phyloP scores from a whole-genome alignment of 2,888 invertebrate species.

The Pseudoips prasinana region DNA sequence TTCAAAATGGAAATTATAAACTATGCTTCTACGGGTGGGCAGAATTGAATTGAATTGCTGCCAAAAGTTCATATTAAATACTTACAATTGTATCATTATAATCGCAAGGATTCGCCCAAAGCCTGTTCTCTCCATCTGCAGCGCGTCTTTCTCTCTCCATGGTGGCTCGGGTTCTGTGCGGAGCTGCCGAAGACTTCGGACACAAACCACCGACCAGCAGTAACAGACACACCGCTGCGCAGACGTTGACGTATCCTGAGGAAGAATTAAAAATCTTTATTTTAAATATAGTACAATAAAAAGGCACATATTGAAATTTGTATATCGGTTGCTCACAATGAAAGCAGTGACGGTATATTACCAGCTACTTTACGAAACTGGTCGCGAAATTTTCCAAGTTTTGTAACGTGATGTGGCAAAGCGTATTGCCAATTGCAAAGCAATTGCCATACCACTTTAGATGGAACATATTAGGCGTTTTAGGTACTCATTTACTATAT shows the following conservation, averaged over 20 bases:
- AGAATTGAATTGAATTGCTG: too few relatives aligned
- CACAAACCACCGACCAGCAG: conserved; percentile 65
- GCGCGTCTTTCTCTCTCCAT: conserved; percentile 58
- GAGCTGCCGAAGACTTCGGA: conserved; percentile 66
- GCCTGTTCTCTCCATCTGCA: conserved; percentile 45
- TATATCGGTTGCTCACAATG: background rate
- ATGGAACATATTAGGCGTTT: too few relatives aligned
- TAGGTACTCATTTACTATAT: too few relatives aligned
- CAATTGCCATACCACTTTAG: too few relatives aligned
- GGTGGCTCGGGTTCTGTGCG: conserved; percentile 48
- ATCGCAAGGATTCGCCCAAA: conserved; percentile 73
- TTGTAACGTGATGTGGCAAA: too few relatives aligned
- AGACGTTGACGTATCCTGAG: conserved; percentile 76
- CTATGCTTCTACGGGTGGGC: too few relatives aligned
- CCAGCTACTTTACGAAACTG: background rate
- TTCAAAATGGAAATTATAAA: too few relatives aligned
- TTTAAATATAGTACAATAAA: background rate
- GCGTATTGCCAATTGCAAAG: too few relatives aligned
- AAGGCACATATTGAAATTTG: too few relatives aligned
- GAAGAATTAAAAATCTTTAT: conserved; percentile 5
- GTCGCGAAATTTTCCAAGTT: too few relatives aligned
- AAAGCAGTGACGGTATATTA: background rate
- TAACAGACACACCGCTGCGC: conserved; percentile 70
- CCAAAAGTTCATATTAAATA: too few relatives aligned
- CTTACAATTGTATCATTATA: conserved; percentile 49